phyloP scores from a whole-genome alignment of 2,888 invertebrate genomes.

The Drymonia ruficornis region DNA sequence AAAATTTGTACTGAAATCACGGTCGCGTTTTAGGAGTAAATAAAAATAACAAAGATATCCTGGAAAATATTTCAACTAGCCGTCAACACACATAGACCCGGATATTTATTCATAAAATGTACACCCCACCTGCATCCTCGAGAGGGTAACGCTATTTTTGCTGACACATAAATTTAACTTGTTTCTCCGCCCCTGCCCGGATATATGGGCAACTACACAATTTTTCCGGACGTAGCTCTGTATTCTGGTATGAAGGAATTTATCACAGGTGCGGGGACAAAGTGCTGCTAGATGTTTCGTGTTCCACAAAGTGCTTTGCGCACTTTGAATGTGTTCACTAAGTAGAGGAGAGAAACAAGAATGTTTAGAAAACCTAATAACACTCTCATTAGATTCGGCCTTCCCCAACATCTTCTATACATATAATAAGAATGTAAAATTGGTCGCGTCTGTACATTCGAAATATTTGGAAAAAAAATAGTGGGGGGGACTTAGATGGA shows the following conservation, averaged over 20 bases:
- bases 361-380: not conserved
- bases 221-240: conserved; percentile 31
- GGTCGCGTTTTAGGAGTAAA: too few relatives aligned
- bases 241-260: conserved; percentile 46
- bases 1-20: too few relatives aligned
- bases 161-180: conserved; percentile 28
- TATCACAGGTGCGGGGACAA: conserved; percentile 40
- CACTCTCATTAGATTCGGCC: too few relatives aligned
- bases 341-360: conserved; percentile 5
- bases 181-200: conserved; percentile 28
- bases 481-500: too few relatives aligned
- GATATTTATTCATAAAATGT: conserved; percentile 1
- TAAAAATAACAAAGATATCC: too few relatives aligned
- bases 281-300: conserved; percentile 37
- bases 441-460: too few relatives aligned
- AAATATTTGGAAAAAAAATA: too few relatives aligned
- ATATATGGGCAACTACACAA: conserved; percentile 31
- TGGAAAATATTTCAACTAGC: conserved; percentile 9
- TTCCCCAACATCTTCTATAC: too few relatives aligned
- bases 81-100: not conserved
- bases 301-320: conserved; percentile 27
- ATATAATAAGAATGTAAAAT: too few relatives aligned
- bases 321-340: conserved; percentile 21
- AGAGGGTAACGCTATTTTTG: conserved; percentile 30
- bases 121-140: conserved; percentile 23